A percentile compares a stretch with the other conserved stretches of the same genome.
Conservation (phyloP, 2,113 vertebrate species). For the Onychorhynchus coronatus region DNA sequence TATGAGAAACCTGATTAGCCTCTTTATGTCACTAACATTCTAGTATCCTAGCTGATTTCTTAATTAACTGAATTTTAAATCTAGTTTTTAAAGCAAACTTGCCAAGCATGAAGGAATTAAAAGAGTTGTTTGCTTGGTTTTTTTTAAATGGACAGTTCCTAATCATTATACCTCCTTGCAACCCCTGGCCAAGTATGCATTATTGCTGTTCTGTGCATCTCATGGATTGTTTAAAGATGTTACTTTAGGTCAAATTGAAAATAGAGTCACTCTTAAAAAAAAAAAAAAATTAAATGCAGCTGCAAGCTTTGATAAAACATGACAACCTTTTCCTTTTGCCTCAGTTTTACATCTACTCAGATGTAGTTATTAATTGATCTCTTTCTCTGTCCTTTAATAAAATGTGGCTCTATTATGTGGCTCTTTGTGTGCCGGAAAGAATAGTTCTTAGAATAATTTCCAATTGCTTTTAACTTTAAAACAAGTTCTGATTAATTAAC, state of each 20-base stretch:
- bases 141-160: neutral
- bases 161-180: neutral
- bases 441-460: conserved; percentile 57
- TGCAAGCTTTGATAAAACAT: neutral
- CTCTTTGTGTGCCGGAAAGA: conserved; percentile 33
- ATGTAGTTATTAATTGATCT: conserved; percentile 35
- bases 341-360: neutral
- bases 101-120: neutral
- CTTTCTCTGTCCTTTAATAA: conserved; percentile 60
- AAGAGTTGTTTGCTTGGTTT: fast-evolving
- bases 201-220: neutral
- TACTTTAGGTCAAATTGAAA: neutral
- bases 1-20: neutral
- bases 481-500: conserved; percentile 50
- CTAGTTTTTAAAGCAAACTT: neutral
- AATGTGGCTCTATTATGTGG: neutral
- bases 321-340: neutral
- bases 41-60: neutral
- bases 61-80: neutral
- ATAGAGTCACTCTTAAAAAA: neutral
- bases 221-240: neutral
- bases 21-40: neutral
- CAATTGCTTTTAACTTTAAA: conserved; percentile 39
- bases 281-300: neutral
- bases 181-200: neutral